Evolutionary conservation across 53 echinoderm and acorn worm species (phyloP), one percentile per base, ranked within the genome.

Genomic region (Holothuria scabra): DNA sequence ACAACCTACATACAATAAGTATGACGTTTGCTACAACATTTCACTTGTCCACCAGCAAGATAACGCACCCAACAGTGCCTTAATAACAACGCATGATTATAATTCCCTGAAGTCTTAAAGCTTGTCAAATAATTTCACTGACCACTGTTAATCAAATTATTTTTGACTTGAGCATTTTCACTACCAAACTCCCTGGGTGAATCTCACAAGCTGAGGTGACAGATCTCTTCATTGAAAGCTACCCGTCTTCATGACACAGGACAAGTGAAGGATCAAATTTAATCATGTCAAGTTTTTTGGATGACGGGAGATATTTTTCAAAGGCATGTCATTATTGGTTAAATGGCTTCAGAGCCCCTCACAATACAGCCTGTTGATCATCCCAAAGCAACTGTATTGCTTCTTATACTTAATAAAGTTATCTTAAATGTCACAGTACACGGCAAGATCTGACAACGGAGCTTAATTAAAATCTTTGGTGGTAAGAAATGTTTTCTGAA

Each of bases 131-230:
- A 31, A 65, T 65, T 65, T 29, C 22, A 69, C 30, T 69, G 69
- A 69, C 69, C 69, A 32, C 69, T 41, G 41, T 69, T 69, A 69
- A 69, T 69, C 35, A 69, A 69, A 69, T 69, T 34, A 34, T 69
- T 34, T 33, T 41, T 69, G 69, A 41, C n/a, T 34, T 34, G 35
- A 19, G 21, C 34, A 34, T 52, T 52, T 4, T 18, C 52, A 16
- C 52, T 16, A 52, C 52, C 14, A 52, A 18, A 14, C 18, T 52
- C 52, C 52, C 18, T 69, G 69, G 69, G 69, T 37, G 69, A 69
- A 34, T n/a, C 16, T 31, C 69, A 37, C 69, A 69, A 18, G 52
- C 52, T 14, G 52, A 52, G 52, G 52, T 52, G 52, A 52, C 52
- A 52, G 52, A 52, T 52, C 52, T 52, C 4, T 1, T 16, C 35